Conservation (phyloP, 2,888 invertebrate genomes). For the Plagodis dolabraria region DNA sequence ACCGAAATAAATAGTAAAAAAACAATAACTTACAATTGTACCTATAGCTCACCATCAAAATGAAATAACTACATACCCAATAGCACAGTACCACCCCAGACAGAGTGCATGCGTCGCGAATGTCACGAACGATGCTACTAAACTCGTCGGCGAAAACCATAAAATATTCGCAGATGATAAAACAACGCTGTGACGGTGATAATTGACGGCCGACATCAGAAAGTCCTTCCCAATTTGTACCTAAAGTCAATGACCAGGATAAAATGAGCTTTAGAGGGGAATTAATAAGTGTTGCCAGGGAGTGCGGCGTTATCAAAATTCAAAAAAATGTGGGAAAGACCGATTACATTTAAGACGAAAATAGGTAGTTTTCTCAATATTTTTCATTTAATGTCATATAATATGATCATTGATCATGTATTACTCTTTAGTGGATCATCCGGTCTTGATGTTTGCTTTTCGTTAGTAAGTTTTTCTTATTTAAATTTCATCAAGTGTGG, state of each 20-base stretch:
- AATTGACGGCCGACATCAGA: conserved; percentile 15
- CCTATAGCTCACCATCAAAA: neutral
- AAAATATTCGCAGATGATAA: conserved; percentile 6
- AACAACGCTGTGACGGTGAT: conserved; percentile 7
- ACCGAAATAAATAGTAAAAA: no score
- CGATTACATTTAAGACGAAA: no score
- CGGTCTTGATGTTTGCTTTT: no score
- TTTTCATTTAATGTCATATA: no score
- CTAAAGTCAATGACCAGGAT: conserved; percentile 13
- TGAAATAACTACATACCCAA: neutral
- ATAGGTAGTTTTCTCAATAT: no score
- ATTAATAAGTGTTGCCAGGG: conserved; percentile 11
- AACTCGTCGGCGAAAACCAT: neutral
- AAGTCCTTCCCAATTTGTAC: conserved; percentile 8
- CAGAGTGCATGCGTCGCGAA: neutral
- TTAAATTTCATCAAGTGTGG: no score
- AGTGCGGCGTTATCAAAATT: no score
- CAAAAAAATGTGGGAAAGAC: no score
- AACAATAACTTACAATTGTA: neutral
- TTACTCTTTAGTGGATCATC: no score
- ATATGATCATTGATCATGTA: no score
- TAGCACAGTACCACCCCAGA: neutral
- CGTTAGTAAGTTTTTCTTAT: no score
- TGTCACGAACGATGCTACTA: conserved; percentile 3
- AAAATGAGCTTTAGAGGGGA: conserved; percentile 9